phyloP scores from a whole-genome alignment of 2,113 vertebrate genomes.

The Perca flavescens region DNA sequence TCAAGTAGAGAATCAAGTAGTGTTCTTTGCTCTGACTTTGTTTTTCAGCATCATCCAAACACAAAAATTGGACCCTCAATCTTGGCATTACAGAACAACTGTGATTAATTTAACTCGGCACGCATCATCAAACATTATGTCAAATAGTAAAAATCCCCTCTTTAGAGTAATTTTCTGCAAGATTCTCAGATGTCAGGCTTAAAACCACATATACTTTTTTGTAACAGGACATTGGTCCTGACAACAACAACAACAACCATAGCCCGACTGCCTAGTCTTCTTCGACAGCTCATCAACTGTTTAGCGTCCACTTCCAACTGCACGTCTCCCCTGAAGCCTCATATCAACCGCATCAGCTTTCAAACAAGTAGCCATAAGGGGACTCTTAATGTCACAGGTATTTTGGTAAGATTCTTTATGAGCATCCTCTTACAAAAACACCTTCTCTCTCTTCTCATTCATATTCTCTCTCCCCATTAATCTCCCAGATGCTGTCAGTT shows the following conservation, averaged over 20 bases:
- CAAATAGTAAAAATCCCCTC: constrained; percentile 30
- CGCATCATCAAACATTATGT: constrained; percentile 48
- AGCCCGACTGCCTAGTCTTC: constrained; percentile 35
- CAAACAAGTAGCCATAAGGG: constrained; percentile 42
- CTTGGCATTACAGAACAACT: constrained; percentile 12
- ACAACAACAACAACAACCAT: constrained; percentile 21
- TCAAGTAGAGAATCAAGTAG: neutral
- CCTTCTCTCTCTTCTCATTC: constrained; percentile 37
- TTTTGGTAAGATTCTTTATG: constrained; percentile 61
- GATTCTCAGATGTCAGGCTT: constrained; percentile 30
- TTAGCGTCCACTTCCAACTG: constrained; percentile 46
- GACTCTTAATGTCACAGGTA: constrained; percentile 45
- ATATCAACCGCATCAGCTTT: constrained; percentile 44
- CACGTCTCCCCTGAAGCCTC: constrained; percentile 34
- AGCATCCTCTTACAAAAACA: constrained; percentile 47
- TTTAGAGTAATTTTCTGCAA: constrained; percentile 19
- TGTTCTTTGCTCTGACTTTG: constrained; percentile 20
- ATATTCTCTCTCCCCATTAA: constrained; percentile 58
- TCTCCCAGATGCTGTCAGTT: constrained; percentile 35
- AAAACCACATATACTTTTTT: constrained; percentile 36
- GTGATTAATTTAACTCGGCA: constrained; percentile 38
- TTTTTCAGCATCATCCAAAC: constrained; percentile 52
- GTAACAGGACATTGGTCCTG: constrained; percentile 27
- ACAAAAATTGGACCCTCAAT: constrained; percentile 30
- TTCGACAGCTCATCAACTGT: constrained; percentile 69